Evolutionary conservation across 2,113 vertebrate species (phyloP).

Genomic region (Urocitellus parryii): DNA sequence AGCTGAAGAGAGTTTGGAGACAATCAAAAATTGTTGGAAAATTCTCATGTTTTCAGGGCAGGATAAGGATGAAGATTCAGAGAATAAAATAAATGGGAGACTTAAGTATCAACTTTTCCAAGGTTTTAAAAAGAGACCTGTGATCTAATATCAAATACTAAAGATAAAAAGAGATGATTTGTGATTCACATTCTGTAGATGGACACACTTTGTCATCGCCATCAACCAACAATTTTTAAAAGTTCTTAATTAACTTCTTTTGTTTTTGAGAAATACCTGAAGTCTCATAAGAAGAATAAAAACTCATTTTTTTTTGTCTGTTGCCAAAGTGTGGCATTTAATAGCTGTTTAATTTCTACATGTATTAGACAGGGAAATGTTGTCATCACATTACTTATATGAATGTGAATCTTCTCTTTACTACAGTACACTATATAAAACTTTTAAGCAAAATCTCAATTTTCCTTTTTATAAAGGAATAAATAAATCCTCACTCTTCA

Average conservation of each 20-base stretch:
- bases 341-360: slow-evolving; percentile 14
- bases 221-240: slow-evolving; percentile 13
- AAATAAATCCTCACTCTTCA: not conserved
- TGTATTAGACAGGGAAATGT: not conserved
- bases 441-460: slow-evolving; percentile 22
- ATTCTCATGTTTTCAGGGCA: not conserved
- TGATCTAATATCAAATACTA: not conserved
- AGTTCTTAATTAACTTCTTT: not conserved
- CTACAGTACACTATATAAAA: not conserved
- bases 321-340: slow-evolving; percentile 25
- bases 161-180: not conserved
- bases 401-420: not conserved
- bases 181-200: not conserved
- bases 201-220: not conserved
- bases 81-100: not conserved
- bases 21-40: not conserved
- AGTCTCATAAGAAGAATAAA: not conserved
- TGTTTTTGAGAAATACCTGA: not conserved
- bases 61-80: not conserved
- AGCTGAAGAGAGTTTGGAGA: not conserved
- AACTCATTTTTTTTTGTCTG: not conserved
- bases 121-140: not conserved
- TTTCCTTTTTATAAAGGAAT: slow-evolving; percentile 6
- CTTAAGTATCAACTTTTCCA: not conserved
- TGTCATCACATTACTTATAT: not conserved